A percentile compares a stretch with the other conserved stretches of the same genome.
These are phyloP conservation scores for Artibeus jamaicensis DNA, from an alignment of 2,797 vertebrate genomes.

Conservation along the genomic window DNA sequence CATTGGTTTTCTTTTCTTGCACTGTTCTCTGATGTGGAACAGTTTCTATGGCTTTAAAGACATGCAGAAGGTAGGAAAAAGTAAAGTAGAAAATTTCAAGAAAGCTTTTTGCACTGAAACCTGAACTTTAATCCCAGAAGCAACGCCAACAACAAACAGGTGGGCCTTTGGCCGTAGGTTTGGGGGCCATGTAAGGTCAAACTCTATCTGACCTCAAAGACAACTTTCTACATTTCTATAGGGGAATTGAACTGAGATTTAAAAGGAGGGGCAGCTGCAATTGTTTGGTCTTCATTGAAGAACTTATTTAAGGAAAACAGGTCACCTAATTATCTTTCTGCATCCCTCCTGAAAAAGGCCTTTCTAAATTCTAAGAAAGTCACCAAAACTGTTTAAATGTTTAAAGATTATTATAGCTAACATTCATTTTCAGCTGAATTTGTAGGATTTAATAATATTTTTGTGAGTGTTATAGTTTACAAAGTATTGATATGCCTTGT, in stretches of 20 bases:
- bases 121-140: not conserved
- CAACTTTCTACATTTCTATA: not conserved
- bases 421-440: not conserved
- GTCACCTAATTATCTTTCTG: not conserved
- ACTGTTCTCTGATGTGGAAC: not conserved
- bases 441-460: not conserved
- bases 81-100: not conserved
- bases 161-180: not conserved
- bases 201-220: no score
- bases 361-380: not conserved
- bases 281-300: not conserved
- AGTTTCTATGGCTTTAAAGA: not conserved
- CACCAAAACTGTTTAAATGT: not conserved
- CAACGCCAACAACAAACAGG: not conserved
- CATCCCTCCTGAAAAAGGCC: not conserved
- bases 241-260: not conserved
- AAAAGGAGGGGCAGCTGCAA: no score
- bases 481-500: not conserved
- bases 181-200: not conserved
- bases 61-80: not conserved
- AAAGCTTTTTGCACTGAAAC: not conserved
- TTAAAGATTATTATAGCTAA: not conserved
- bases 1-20: not conserved
- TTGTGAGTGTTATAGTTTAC: conserved; percentile 1
- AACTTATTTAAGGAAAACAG: not conserved